A percentile compares a stretch with the other conserved stretches of the same genome.
These are phyloP conservation scores for Drosophila hamatofila DNA, from an alignment of 2,888 invertebrate species.

Conservation along the genomic window DNA sequence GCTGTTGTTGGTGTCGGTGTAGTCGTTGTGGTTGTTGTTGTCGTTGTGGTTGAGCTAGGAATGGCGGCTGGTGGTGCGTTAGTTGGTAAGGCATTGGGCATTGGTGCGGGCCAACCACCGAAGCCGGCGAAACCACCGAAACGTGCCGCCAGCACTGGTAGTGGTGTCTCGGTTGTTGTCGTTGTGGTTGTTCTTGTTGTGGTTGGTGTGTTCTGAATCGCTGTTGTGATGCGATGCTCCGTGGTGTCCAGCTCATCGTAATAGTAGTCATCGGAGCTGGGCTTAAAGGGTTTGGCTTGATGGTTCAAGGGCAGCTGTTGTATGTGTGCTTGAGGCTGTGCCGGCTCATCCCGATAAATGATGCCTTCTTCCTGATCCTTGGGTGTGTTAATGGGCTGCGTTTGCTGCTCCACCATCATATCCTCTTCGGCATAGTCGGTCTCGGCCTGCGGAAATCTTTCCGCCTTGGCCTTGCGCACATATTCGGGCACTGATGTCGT, in stretches of 20 bases:
- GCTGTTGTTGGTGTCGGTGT: slow-evolving; percentile 51
- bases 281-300: slow-evolving; percentile 51
- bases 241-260: slow-evolving; percentile 70
- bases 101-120: slow-evolving; percentile 25
- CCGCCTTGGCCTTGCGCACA: slow-evolving; percentile 75
- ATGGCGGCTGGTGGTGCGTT: slow-evolving; percentile 19
- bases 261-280: slow-evolving; percentile 77
- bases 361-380: slow-evolving; percentile 18
- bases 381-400: slow-evolving; percentile 25
- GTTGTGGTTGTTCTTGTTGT: slow-evolving; percentile 24
- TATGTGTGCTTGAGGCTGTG: slow-evolving; percentile 64
- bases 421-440: slow-evolving; percentile 71
- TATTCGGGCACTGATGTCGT: slow-evolving; percentile 82
- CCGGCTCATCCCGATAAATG: slow-evolving; percentile 48
- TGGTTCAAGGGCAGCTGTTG: slow-evolving; percentile 59
- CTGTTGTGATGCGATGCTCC: slow-evolving; percentile 23
- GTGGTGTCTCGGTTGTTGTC: slow-evolving; percentile 44
- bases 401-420: slow-evolving; percentile 43
- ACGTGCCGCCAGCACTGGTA: slow-evolving; percentile 40
- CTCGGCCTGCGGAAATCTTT: slow-evolving; percentile 48
- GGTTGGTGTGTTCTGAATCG: slow-evolving; percentile 20
- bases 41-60: slow-evolving; percentile 21
- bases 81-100: slow-evolving; percentile 16
- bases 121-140: slow-evolving; percentile 52
- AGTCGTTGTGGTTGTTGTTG: slow-evolving; percentile 49